Base-by-base conservation (phyloP, 2,888 invertebrate genomes). In the Hololepta plana region DNA sequence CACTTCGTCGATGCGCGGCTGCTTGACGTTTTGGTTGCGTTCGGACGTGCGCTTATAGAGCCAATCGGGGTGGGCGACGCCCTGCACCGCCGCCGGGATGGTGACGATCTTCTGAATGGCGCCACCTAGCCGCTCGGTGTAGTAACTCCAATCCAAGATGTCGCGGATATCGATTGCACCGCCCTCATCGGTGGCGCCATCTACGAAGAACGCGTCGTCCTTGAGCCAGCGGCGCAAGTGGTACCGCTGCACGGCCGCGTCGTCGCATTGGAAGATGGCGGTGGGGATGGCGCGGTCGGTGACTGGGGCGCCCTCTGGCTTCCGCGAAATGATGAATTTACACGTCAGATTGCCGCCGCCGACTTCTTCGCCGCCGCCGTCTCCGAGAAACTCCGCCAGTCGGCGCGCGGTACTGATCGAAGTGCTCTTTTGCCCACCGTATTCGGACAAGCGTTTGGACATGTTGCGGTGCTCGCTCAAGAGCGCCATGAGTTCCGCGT, bases 1-100 rank as follows among this genome's bases (percentile, higher is more conserved):
- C 60, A 96, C 76, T 45, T 95, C 93, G 4, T 74, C 90, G 36
- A 98, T 96, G 46, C 84, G 77, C 33, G 85, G 67, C 43, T 96
- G 95, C 44, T 88, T 93, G 38, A 79, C 70, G 15, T 75, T 72
- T 53, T 95, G 90, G 28, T 72, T 80, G 51, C 90, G 91, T 40
- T 91, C 91, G 19, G 88, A 44, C 56, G 96, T 72, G 49, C 80
- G 82, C 57, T 93, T 95, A 54, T 95, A 90, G 30, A 98, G 59
- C 98, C 98, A 98, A 42, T 93, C 91, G 0, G 98, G 98, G 61
- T 98, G 95, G n/a, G n/a, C n/a, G n/a, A 85, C 76, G 30, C 87
- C 87, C 59, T 96, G 96, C 63, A 96, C 67, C 0, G 96, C 96
- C 2, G 98, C 98, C 1, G 98, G 98, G 45, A 98, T 98, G 1